phyloP scores from a whole-genome alignment of 2,888 invertebrate species.

The Agriopis aurantiaria region DNA sequence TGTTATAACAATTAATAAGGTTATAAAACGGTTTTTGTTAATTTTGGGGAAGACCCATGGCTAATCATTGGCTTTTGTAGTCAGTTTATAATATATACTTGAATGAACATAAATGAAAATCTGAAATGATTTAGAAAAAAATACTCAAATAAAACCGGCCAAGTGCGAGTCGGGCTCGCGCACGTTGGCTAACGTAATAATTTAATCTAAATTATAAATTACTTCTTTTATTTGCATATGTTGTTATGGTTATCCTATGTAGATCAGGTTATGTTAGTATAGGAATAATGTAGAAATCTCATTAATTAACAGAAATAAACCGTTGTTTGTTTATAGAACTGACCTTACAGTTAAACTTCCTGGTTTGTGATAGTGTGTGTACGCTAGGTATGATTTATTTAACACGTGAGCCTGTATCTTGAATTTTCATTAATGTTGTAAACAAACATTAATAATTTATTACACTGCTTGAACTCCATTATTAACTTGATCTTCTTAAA shows the following conservation, averaged over 20 bases:
- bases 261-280: background rate
- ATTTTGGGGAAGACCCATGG: no score
- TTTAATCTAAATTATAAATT: background rate
- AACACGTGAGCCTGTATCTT: slow-evolving; percentile 28
- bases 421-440: slow-evolving; percentile 20
- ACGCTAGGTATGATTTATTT: slow-evolving; percentile 36
- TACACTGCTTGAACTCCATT: slow-evolving; percentile 11
- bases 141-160: no score
- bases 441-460: slow-evolving; percentile 12
- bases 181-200: no score
- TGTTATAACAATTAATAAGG: no score
- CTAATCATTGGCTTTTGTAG: no score
- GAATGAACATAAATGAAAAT: no score
- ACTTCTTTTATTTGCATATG: no score
- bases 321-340: slow-evolving; percentile 41
- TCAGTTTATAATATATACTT: no score
- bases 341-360: slow-evolving; percentile 37
- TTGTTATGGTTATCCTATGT: no score
- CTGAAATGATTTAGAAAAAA: no score
- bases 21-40: no score
- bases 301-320: slow-evolving; percentile 44
- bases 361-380: slow-evolving; percentile 5
- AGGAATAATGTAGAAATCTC: slow-evolving; percentile 21
- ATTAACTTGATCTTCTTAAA: background rate
- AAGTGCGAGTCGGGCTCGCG: no score